Evolutionary conservation across 30 jellyfish, hydroid and myxozoan genomes (phyloP), one percentile per base, ranked within the genome.

Genomic region (Clytia hemisphaerica): DNA sequence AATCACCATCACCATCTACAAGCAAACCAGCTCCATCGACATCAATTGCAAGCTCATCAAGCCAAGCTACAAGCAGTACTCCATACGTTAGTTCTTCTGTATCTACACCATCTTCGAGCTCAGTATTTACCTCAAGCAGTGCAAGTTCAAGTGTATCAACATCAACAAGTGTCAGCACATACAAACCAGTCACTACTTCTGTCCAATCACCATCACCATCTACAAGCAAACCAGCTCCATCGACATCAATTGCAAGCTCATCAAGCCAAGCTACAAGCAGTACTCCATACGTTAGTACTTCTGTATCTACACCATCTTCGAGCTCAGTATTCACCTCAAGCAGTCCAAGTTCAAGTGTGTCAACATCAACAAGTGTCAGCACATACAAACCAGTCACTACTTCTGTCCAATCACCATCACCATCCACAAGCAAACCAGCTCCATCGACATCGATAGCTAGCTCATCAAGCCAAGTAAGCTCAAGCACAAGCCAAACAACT

Each of bases 141-240:
- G 15, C 72, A 18, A 58, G 72, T 53, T 58, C 72, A 58, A 22
- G n/a, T 27, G 19, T 58, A 4, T 10, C 53, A 4, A n/a, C n/a
- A n/a, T n/a, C n/a, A n/a, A n/a, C n/a, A n/a, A n/a, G n/a, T n/a
- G n/a, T n/a, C n/a, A n/a, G n/a, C n/a, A n/a, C n/a, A n/a, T n/a
- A n/a, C n/a, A n/a, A n/a, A n/a, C n/a, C n/a, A n/a, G n/a, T n/a
- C n/a, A n/a, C n/a, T n/a, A n/a, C n/a, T n/a, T n/a, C n/a, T n/a
- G n/a, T n/a, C n/a, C n/a, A n/a, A n/a, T n/a, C n/a, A n/a, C n/a
- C n/a, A n/a, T n/a, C n/a, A n/a, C n/a, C n/a, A n/a, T n/a, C n/a
- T n/a, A n/a, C n/a, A n/a, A n/a, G n/a, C n/a, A n/a, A n/a, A n/a
- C 50, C 72, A 58, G 40, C 72, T 14, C 72, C 72, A 58, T 15